Conservation (phyloP, 2,888 invertebrate genomes). For the Neoitamus cyanurus region DNA sequence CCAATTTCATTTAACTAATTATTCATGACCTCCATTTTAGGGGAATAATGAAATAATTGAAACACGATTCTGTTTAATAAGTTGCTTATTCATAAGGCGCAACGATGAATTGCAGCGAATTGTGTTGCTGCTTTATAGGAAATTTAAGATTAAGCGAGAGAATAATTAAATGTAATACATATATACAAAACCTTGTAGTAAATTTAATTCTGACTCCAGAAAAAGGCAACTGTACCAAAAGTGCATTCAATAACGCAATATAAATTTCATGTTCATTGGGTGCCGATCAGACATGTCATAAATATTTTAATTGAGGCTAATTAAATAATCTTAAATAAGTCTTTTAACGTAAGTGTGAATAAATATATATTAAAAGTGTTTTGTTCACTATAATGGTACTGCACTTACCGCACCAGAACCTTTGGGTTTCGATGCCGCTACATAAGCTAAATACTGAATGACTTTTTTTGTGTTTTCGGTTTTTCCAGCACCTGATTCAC, state of each 20-base stretch:
- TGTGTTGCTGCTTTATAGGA: neutral
- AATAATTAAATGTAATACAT: constrained; percentile 17
- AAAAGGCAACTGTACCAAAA: constrained; percentile 33
- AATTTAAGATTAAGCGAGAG: neutral
- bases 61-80: neutral
- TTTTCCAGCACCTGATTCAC: constrained; percentile 99
- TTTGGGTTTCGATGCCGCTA: constrained; percentile 97
- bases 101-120: neutral
- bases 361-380: constrained; percentile 2
- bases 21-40: constrained; percentile 34
- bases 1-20: constrained; percentile 29
- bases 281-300: constrained; percentile 46
- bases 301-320: constrained; percentile 42
- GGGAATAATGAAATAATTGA: constrained; percentile 22
- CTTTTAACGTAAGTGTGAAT: neutral
- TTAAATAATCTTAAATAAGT: constrained; percentile 38
- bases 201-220: neutral
- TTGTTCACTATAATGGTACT: neutral
- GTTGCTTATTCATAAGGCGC: constrained; percentile 6
- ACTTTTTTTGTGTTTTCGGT: constrained; percentile 99
- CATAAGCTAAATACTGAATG: constrained; percentile 99
- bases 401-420: constrained; percentile 84
- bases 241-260: constrained; percentile 27
- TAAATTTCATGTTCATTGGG: constrained; percentile 40
- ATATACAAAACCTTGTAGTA: neutral